Percentiles rank a stretch among this genome's conserved stretches.
phyloP scores from a whole-genome alignment of 2,888 invertebrate species.

The Sarcophaga caerulescens region DNA sequence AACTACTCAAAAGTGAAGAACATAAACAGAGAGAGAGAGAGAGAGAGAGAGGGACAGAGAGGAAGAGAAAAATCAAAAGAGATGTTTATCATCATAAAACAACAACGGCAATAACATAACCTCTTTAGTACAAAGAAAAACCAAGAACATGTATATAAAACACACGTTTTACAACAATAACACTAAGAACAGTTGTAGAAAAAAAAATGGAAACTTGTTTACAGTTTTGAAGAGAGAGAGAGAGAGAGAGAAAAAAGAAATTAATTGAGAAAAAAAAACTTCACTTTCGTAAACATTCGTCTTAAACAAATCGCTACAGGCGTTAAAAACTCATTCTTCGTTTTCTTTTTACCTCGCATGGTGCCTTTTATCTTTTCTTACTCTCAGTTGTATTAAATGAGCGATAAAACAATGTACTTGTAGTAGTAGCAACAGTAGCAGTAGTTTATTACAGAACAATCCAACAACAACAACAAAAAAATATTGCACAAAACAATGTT shows the following conservation, averaged over 20 bases:
- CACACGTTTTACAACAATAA: not conserved
- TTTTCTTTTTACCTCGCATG: conserved; percentile 13
- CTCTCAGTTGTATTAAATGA: not conserved
- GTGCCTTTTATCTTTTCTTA: not conserved
- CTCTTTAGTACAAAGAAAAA: not conserved
- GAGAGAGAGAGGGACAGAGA: not conserved
- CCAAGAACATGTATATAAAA: conserved; percentile 5
- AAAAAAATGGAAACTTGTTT: conserved; percentile 13
- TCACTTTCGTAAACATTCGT: conserved; percentile 62
- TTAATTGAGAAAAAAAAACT: conserved; percentile 10
- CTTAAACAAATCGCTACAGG: conserved; percentile 59
- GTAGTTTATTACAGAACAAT: not conserved
- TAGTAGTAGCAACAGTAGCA: not conserved
- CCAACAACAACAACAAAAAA: not conserved
- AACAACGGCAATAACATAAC: conserved; percentile 3
- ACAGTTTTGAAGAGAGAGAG: not conserved
- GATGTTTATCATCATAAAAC: not conserved
- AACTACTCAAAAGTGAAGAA: conserved; percentile 50
- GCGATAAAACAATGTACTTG: not conserved
- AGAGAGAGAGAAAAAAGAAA: not conserved
- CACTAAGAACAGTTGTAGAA: not conserved
- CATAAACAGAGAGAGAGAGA: conserved; percentile 29
- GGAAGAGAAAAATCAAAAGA: not conserved
- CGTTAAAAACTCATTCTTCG: conserved; percentile 25
- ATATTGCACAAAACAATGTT: conserved; percentile 38